A percentile compares a stretch with the other conserved stretches of the same genome.
Evolutionary conservation across 2,888 invertebrate genomes (phyloP).

Genomic region (Exephanes ischioxanthus): DNA sequence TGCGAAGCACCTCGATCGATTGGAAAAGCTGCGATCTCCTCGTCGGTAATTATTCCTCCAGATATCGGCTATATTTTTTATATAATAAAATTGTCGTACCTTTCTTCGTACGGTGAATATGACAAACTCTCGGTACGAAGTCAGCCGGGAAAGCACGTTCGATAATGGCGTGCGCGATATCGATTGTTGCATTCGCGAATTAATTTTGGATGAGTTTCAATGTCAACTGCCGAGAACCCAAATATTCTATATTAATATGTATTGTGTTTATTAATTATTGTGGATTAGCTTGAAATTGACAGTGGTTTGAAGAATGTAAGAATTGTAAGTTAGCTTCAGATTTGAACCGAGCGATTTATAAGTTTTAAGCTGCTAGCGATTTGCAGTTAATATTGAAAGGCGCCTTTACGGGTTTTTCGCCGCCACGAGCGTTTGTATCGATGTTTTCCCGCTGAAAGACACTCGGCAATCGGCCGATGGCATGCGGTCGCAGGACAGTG

Average conservation of each 20-base stretch:
- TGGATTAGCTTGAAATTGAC: no score
- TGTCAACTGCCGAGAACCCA: neutral
- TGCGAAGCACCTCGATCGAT: neutral
- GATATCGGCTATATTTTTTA: neutral
- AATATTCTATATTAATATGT: no score
- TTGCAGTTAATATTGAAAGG: slow-evolving; percentile 2
- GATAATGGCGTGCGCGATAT: slow-evolving; percentile 10
- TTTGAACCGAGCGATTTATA: neutral
- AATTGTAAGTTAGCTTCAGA: no score
- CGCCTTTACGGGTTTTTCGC: neutral
- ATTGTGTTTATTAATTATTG: no score
- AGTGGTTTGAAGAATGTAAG: no score
- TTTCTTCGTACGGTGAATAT: slow-evolving; percentile 57
- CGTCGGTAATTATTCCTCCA: slow-evolving; percentile 4
- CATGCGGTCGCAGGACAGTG: neutral
- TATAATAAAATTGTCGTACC: slow-evolving; percentile 58
- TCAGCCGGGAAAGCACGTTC: slow-evolving; percentile 50
- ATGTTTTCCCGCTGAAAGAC: slow-evolving; percentile 38
- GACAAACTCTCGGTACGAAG: slow-evolving; percentile 54
- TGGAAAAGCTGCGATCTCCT: neutral
- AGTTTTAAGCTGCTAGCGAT: neutral
- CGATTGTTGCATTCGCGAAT: slow-evolving; percentile 16
- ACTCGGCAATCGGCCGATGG: neutral
- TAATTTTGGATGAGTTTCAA: neutral
- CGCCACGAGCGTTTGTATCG: neutral